A percentile compares a stretch with the other conserved stretches of the same genome.
Evolutionary conservation across 2,888 invertebrate genomes (phyloP).

Genomic region (Dorcus parallelipipedus): DNA sequence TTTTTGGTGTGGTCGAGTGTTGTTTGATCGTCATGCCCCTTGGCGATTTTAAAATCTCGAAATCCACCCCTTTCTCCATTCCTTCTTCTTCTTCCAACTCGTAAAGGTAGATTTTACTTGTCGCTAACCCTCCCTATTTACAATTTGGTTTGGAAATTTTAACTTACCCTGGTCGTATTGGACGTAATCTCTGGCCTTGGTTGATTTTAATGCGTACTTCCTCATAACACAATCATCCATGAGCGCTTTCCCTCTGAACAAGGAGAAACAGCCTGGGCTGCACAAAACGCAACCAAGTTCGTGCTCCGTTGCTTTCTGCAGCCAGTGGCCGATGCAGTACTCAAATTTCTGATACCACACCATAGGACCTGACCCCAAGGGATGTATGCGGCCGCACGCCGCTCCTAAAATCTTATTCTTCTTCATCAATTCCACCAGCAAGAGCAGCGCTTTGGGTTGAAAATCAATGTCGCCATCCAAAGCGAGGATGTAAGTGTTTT

Average conservation of each 20-base stretch:
- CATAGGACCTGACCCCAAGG: slow-evolving; percentile 63
- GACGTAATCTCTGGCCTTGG: slow-evolving; percentile 79
- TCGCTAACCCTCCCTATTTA: neutral
- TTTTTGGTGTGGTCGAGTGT: no score
- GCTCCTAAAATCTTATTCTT: slow-evolving; percentile 75
- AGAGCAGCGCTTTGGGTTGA: slow-evolving; percentile 72
- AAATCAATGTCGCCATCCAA: slow-evolving; percentile 90
- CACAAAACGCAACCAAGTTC: slow-evolving; percentile 87
- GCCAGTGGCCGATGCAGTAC: slow-evolving; percentile 90
- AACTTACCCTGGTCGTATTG: slow-evolving; percentile 82
- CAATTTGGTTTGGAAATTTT: slow-evolving; percentile 1
- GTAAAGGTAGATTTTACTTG: neutral
- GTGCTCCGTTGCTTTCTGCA: slow-evolving; percentile 89
- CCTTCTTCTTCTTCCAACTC: neutral
- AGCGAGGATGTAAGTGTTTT: slow-evolving; percentile 80
- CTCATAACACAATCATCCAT: slow-evolving; percentile 90
- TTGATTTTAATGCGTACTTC: slow-evolving; percentile 76
- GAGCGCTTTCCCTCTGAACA: slow-evolving; percentile 82
- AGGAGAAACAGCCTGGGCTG: slow-evolving; percentile 87
- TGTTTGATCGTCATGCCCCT: no score
- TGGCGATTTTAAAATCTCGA: neutral
- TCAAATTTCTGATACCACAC: slow-evolving; percentile 66
- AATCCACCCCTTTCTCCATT: neutral
- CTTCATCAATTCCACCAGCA: slow-evolving; percentile 82
- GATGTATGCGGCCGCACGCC: slow-evolving; percentile 87